Evolutionary conservation across 23 tunicate species (phyloP), one percentile per base, ranked within the genome.

Genomic region (Ciona savignyi): DNA sequence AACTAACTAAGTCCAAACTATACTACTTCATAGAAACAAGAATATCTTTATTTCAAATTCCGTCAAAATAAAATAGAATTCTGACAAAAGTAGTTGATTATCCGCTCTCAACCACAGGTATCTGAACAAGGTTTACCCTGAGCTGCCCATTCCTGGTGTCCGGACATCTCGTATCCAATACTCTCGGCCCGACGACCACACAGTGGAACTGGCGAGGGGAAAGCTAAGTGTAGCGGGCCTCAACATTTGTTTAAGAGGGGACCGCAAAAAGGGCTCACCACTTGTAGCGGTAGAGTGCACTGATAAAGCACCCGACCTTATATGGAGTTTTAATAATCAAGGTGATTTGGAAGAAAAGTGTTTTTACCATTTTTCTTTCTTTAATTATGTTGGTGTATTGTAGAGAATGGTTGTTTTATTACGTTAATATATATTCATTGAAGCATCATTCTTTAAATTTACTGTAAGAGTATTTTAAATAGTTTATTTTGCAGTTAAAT

Each of bases 111-210:
- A 4, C 27, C 35, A 34, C 60, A 88, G 96, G 96, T 88, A 88
- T 49, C 77, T 88, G 63, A 26, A 66, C 26, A 72, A 77, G 21
- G 77, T 88, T 1, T 88, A 88, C 68, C 96, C 96, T 31, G 87
- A 88, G 66, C 68, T 88, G 1, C 80, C 60, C 20, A 88, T 88
- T 20, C 96, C 96, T 2, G 82, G 78, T 29, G 66, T 35, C 27
- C 61, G 96, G 26, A 3, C 24, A 19, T 83, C 82, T 30, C 51
- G 63, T 2, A 63, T 88, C 51, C 60, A 66, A 27, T 80, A 70
- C 34, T 33, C 32, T 33, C 51, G 60, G 31, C 70, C 42, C 4
- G 24, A 67, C 6, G n/a, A 33, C 63, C 11, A 70, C 25, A 63
- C 27, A 35, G 20, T 25, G 27, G 23, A 0, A 23, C 42, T 82